Base-by-base conservation (phyloP, 2,888 invertebrate species). In the Phymatocera aterrima region DNA sequence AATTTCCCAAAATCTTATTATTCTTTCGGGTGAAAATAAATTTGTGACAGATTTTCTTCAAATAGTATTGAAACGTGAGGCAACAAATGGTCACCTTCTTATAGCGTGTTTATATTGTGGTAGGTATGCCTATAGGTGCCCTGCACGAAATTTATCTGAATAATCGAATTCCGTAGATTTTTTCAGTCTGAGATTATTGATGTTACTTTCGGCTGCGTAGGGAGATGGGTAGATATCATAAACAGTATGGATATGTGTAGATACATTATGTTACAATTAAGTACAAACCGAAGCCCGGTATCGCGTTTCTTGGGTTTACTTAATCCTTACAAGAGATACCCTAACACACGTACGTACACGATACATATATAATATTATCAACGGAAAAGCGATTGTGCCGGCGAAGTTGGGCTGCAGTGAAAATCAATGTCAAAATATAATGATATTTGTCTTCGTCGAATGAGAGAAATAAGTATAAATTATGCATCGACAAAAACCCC, bases 351-450 rank as follows among this genome's bases (percentile, higher is more conserved):
- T 24, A 24, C 54, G 24, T 24, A 10, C 3, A 28, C 8, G 8
- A 40, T 8, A 40, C 4, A 40, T 5, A 40, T 40, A 8, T 40
- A 40, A 40, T 8, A 8, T 3, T 57, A 68, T 28, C 10, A 2
- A n/a, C 10, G 37, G 64, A 5, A 34, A n/a, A 64, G 37, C 37
- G 57, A 64, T 15, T 15, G 21, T 5, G 24, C 24, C 65, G 60
- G 34, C n/a, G 28, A 65, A 65, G 21, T 8, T 4, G 28, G 24
- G 15, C 15, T n/a, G 21, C 18, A 48, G 48, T n/a, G n/a, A n/a
- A 70, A 70, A 70, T 72, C 48, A 72, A 72, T 72, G 70, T 48
- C 51, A 3, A 48, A 51, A 31, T 28, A n/a, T 18, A 1, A n/a
- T 48, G 15, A 18, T 8, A 31, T 15, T n/a, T 31, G 5, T 8